Evolutionary conservation across 1,140 invertebrate species (phyloP), one percentile per base, ranked within the genome.

Genomic region (Bombus soroeensis): DNA sequence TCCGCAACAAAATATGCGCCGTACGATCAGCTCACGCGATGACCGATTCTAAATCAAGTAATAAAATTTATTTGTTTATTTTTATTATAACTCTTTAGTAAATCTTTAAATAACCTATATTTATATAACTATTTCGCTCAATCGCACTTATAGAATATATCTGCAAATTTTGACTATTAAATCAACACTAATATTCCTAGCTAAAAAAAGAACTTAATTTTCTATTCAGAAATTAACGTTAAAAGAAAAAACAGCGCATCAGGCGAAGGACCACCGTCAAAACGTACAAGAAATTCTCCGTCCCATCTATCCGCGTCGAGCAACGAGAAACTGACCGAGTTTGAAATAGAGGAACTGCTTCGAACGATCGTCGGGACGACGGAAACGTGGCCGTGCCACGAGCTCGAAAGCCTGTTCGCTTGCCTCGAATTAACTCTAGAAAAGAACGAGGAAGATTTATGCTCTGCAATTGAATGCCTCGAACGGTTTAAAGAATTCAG

Each of bases 321-420:
- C 64, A 59, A 41, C 2, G 90, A 94, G 10, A 90, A 86, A 71
- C 13, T 94, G 6, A 91, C 68, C 0, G 88, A 89, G 12, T 64
- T 71, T 3, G 90, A 93, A 80, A 87, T 93, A 1, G 90, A 94
- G 72, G 87, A 93, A 1, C 39, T 94, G 66, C 75, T 94, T 2
- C 85, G 86, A 34, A 88, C 83, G 73, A 88, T 90, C 8, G 85
- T 93, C 1, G 37, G 70, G 28, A 75, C 81, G 4, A 94, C 94
- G 0, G 90, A 93, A 10, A 71, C 87, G 2, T 94, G 94, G 93
- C 78, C 87, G 0, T 92, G 91, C 74, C 83, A 91, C 62, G 87
- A 91, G 18, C 73, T 94, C 6, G 93, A 94, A 66, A 89, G 70
- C 64, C 85, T 94, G 25, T 93, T 88, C n/a, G 77, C 89, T 2